Evolutionary conservation across 2,113 vertebrate genomes (phyloP), one percentile per base, ranked within the genome.

Genomic region (Neotoma lepida): DNA sequence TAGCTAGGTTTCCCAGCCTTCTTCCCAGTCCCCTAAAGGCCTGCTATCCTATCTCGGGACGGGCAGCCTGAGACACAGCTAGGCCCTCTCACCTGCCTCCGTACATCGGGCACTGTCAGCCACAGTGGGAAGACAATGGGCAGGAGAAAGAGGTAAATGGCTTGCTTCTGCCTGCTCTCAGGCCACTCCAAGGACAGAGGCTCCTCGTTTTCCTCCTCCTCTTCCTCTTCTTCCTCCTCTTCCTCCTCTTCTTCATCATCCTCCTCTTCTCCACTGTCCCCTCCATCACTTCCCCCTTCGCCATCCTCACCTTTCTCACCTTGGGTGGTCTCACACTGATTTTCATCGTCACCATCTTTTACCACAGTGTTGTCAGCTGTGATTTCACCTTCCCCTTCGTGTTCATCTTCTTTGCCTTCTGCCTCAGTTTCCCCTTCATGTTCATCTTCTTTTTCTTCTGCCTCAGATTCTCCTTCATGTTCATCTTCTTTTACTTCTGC

Each of bases 71-170:
- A 58, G 66, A n/a, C 22, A 56, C 54, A 68, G 94, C 91, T 61
- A 90, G 68, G 85, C 66, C 95, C 98, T 98, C 97, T 98, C 97
- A 99, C 99, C 77, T 98, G 98, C 96, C 99, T 99, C 82, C 99
- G 99, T 80, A 99, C 99, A 0, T 99, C 99, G 0, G 99, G 99
- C 70, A 99, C 91, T 0, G 99, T 99, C 95, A 99, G 98, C 99
- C 99, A 99, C 96, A 99, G 98, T n/a, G 99, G 99, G 94, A 99
- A 98, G 84, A 99, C 98, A 2, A 99, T 99, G 90, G 99, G 99
- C 89, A 99, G 97, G 71, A 99, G 98, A 95, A 99, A 98, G 86
- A 99, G 98, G 98, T 99, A 99, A 70, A 99, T 98, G 74, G 98
- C 98, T 98, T 99, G 99, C 97, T 99, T 99, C 64, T 97, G 98